Conservation (phyloP, 2,113 vertebrate species). For the Lophochroa leadbeateri region DNA sequence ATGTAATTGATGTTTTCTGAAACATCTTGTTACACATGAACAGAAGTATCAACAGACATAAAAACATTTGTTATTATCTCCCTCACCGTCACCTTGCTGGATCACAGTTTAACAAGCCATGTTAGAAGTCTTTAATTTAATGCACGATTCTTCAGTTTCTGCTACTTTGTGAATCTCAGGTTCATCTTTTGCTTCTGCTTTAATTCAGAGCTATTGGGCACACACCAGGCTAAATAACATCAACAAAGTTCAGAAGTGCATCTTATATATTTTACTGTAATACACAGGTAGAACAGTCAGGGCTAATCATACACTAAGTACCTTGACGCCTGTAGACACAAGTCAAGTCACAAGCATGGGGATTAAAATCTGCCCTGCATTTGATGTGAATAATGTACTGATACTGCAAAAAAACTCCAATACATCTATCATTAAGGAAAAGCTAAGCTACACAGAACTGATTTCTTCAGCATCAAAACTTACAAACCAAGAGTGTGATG, state of each 20-base stretch:
- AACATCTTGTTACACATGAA: neutral
- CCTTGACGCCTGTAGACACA: neutral
- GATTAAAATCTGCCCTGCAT: neutral
- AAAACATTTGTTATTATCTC: neutral
- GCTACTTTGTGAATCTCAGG: neutral
- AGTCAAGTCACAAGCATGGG: neutral
- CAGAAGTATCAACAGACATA: neutral
- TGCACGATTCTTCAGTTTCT: conserved; percentile 42
- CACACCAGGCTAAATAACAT: neutral
- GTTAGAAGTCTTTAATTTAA: conserved; percentile 27
- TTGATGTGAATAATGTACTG: neutral
- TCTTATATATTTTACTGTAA: neutral
- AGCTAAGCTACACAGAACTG: neutral
- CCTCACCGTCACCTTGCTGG: neutral
- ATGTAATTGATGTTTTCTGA: neutral
- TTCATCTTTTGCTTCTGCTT: neutral
- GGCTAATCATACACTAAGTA: neutral
- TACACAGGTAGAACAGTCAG: neutral
- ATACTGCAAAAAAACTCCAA: neutral
- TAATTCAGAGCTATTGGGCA: neutral
- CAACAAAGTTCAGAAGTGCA: neutral
- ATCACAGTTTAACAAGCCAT: conserved; percentile 33
- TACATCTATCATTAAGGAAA: neutral
- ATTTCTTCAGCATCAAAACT: neutral
- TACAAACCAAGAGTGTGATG: neutral